Base-by-base conservation (phyloP, 2,888 invertebrate genomes). In the Boloria selene region DNA sequence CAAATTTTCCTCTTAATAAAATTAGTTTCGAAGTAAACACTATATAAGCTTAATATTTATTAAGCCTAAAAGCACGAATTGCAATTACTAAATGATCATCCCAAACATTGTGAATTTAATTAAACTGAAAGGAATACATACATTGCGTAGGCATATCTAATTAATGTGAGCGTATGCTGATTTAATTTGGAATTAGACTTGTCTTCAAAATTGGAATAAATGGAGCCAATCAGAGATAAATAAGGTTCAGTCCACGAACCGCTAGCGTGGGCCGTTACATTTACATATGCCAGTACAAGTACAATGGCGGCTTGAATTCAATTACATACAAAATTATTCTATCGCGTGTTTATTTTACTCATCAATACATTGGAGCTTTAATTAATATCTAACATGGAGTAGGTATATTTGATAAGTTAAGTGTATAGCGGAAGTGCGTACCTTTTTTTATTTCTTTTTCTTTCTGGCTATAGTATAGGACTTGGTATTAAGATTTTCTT, bases 161-260 rank as follows among this genome's bases (percentile, higher is more conserved):
- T 86, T 86, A 85, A 73, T 78, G 79, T 82, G 83, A 83, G 80
- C 80, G 79, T 76, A 75, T 74, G 74, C 75, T 78, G 79, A 81
- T 81, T 84, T 80, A 81, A 79, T 82, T 83, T 77, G 77, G 79
- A 84, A 89, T 88, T 83, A 84, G 83, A 86, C 84, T 86, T 86
- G 86, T 86, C 88, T 84, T 87, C 87, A 85, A 86, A 88, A 85
- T 81, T 84, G 88, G 84, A 85, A 89, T 89, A 87, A 86, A 88
- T 85, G 84, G 81, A 87, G 81, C 88, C 88, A 91, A 91, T 91
- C 89, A 89, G 87, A 91, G 88, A 90, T 91, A 90, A 90, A 90
- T 88, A 90, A 89, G 88, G 81, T 80, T 79, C 81, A 83, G 88
- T 86, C 87, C 83, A 82, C 83, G 82, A 80, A 81, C 79, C 81